Percentiles rank a stretch among this genome's conserved stretches.
Conservation (phyloP, 2,888 invertebrate species). For the Diachrysia chrysitis region DNA sequence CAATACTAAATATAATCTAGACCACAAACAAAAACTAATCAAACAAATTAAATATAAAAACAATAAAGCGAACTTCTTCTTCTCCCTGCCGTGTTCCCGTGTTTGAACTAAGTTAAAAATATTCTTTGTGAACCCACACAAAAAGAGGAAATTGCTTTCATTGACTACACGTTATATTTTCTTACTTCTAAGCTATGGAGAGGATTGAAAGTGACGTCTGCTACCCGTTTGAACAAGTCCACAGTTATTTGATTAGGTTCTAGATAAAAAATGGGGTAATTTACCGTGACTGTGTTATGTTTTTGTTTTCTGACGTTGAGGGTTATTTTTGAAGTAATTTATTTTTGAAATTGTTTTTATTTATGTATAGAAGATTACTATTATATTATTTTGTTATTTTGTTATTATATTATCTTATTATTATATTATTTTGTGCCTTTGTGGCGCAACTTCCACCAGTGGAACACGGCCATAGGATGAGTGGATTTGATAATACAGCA, state of each 20-base stretch:
- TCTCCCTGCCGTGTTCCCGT: too few relatives aligned
- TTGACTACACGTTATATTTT: slow-evolving; percentile 22
- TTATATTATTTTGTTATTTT: too few relatives aligned
- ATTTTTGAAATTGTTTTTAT: not conserved
- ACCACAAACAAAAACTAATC: not conserved
- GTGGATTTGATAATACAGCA: too few relatives aligned
- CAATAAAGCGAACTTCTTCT: not conserved
- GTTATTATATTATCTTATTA: too few relatives aligned
- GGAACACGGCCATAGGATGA: too few relatives aligned
- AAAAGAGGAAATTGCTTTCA: slow-evolving; percentile 43
- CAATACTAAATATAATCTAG: not conserved
- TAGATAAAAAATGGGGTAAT: slow-evolving; percentile 20
- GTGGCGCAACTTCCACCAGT: too few relatives aligned
- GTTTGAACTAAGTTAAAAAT: slow-evolving; percentile 10
- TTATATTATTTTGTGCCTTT: too few relatives aligned
- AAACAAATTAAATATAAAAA: slow-evolving; percentile 6
- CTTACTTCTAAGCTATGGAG: slow-evolving; percentile 15
- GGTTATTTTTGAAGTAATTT: not conserved
- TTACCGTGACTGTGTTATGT: not conserved
- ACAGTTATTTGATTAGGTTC: slow-evolving; percentile 25
- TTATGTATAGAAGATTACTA: too few relatives aligned
- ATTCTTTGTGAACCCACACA: slow-evolving; percentile 14
- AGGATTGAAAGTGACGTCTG: slow-evolving; percentile 41
- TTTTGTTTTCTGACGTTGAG: not conserved
- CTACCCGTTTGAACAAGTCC: slow-evolving; percentile 9